Base-by-base conservation (phyloP, 2,113 vertebrate genomes). In the Pycnonotus jocosus region DNA sequence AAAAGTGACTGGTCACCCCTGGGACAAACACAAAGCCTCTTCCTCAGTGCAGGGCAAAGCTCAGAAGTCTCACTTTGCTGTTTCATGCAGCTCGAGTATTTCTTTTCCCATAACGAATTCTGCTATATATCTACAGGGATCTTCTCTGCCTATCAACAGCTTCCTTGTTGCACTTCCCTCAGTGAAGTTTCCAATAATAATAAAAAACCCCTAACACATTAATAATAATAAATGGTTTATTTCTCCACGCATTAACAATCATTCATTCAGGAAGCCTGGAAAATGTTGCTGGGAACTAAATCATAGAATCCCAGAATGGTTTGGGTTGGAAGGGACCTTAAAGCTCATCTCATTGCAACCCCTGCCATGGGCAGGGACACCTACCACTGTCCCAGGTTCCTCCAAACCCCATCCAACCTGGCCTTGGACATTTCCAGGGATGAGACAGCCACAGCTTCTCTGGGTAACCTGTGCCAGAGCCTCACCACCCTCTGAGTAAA, bases 341-440 rank as follows among this genome's bases (percentile, higher is more conserved):
- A 62, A 62, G 1, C 2, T 33, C 10, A 20, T 21, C 57, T 31
- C 33, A 33, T 53, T 66, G 1, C 33, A 37, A 3, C 1, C 2
- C 7, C 27, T 81, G 48, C 64, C 56, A 33, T 13, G 31, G 35
- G 22, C 79, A 83, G 48, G 31, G n/a, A 16, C 48, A 56, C 19
- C 42, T 56, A 50, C 22, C 48, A 50, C 12, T 8, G 1, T 0
- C 6, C 25, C 71, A 70, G 18, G 5, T 0, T 44, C 12, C 31
- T 50, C 42, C 56, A 20, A 77, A 12, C 15, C 9, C 56, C 0
- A 0, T 28, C 40, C n/a, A 82, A 0, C 9, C 40, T 16, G 10
- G 31, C 31, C 31, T 70, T 70, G 64, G 9, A 37, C 64, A 62
- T 12, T 44, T 10, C 18, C 31, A 83, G 40, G 31, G 35, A 48